Evolutionary conservation across 1,140 invertebrate genomes (phyloP).

Genomic region (Sitodiplosis mosellana): DNA sequence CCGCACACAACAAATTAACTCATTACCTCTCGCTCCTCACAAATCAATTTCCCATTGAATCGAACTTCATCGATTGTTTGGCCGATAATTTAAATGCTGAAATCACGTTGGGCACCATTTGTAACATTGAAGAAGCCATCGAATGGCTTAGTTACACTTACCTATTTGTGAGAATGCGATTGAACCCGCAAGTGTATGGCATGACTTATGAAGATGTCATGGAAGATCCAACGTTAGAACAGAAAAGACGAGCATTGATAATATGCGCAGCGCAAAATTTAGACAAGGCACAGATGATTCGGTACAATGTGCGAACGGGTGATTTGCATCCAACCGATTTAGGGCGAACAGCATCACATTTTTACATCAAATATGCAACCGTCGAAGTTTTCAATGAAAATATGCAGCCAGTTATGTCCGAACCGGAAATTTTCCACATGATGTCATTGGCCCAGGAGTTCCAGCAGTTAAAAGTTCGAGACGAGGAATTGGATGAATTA

Average conservation of each 20-base stretch:
- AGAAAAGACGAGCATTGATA: conserved; percentile 58
- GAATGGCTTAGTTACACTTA: conserved; percentile 98
- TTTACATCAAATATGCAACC: conserved; percentile 94
- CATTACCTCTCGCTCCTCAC: conserved; percentile 90
- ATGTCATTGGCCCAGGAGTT: conserved; percentile 88
- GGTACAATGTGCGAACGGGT: conserved; percentile 69
- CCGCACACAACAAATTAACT: conserved; percentile 75
- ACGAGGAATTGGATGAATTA: conserved; percentile 86
- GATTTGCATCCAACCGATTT: conserved; percentile 73
- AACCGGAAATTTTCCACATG: conserved; percentile 71
- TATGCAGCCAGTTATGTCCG: conserved; percentile 61
- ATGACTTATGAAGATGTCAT: conserved; percentile 49
- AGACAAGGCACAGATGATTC: conserved; percentile 87
- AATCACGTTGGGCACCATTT: conserved; percentile 83
- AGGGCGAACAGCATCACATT: conserved; percentile 91
- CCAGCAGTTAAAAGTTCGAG: conserved; percentile 85
- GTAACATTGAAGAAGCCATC: conserved; percentile 88
- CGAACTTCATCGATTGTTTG: conserved; percentile 80
- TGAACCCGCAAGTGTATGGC: conserved; percentile 85
- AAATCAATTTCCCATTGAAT: conserved; percentile 96
- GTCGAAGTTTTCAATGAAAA: conserved; percentile 79
- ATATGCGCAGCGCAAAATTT: conserved; percentile 57
- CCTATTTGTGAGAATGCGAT: conserved; percentile 80
- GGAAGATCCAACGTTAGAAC: conserved; percentile 57
- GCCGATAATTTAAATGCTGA: conserved; percentile 98